Percentiles rank a stretch among this genome's conserved stretches.
phyloP scores from a whole-genome alignment of 2,888 invertebrate species.

The Pharmacophagus antenor region DNA sequence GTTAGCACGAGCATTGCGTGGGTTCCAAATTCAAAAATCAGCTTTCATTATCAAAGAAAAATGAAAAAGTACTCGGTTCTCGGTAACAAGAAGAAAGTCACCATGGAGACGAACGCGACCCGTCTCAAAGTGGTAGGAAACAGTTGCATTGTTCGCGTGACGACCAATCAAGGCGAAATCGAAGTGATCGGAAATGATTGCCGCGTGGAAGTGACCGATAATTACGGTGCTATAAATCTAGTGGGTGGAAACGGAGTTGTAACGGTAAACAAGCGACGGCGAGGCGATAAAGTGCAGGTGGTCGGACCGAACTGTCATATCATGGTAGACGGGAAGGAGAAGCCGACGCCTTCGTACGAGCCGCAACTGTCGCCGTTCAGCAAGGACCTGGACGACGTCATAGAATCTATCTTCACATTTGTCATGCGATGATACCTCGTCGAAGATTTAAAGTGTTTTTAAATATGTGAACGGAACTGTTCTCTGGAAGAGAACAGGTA shows the following conservation, averaged over 20 bases:
- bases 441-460: conserved; percentile 26
- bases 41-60: conserved; percentile 37
- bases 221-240: conserved; percentile 61
- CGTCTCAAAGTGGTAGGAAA: conserved; percentile 69
- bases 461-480: conserved; percentile 30
- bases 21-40: conserved; percentile 29
- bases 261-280: conserved; percentile 56
- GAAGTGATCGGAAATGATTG: conserved; percentile 75
- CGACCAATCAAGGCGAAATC: conserved; percentile 65
- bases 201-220: conserved; percentile 61
- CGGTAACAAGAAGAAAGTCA: conserved; percentile 76
- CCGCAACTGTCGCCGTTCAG: conserved; percentile 73
- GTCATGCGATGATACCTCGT: conserved; percentile 64
- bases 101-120: conserved; percentile 66
- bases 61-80: conserved; percentile 74
- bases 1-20: conserved; percentile 31
- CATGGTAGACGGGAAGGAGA: conserved; percentile 65
- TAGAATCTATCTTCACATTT: conserved; percentile 72
- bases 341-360: conserved; percentile 55
- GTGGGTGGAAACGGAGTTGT: conserved; percentile 66
- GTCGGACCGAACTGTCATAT: conserved; percentile 61
- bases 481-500: conserved; percentile 18
- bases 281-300: conserved; percentile 62
- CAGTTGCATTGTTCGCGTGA: conserved; percentile 63
- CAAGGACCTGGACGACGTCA: conserved; percentile 72